Evolutionary conservation across 2,888 invertebrate species (phyloP), one percentile per base, ranked within the genome.

Genomic region (Drosophila barbarae): DNA sequence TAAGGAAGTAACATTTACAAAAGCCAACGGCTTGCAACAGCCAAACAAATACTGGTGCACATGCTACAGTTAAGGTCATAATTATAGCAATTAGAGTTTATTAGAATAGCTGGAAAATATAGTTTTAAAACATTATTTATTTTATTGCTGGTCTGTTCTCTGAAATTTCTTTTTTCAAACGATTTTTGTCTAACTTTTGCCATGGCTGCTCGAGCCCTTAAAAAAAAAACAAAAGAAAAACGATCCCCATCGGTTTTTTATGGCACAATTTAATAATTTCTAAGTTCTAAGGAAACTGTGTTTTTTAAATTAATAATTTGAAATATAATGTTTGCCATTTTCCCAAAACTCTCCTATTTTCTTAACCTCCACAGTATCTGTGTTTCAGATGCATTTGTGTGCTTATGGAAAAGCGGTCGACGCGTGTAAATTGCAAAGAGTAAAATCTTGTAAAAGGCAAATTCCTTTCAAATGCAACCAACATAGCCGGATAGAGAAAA

Each of bases 371-470:
- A 5, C 30, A 32, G 46, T 47, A 5, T 8, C 13, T 32, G 35
- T 10, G 34, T 18, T 44, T 59, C 36, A 13, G 39, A 26, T 15
- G 34, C 42, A 15, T 36, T 41, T n/a, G 64, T 32, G 51, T 55
- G 52, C 69, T 46, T 63, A 53, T 61, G 70, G 55, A 71, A 67
- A 69, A 71, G 77, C 70, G 54, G 73, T 77, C 72, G 80, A 69
- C 84, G 85, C 84, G 80, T 85, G 79, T 85, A 85, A 85, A 84
- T 84, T 85, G 80, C 78, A 85, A 85, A 80, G 84, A 80, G 85
- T 83, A 84, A 84, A 80, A 83, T 85, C 80, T 85, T 80, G 79
- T 80, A 83, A 85, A 47, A 80, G 84, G 76, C 84, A 85, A 85
- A 85, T 85, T 81, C 85, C 79, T 85, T 85, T 81, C 80, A 84